Percentiles rank a stretch among this genome's conserved stretches.
These are phyloP conservation scores for Cheilinus undulatus DNA, from an alignment of 2,113 vertebrate genomes.

Conservation along the genomic window DNA sequence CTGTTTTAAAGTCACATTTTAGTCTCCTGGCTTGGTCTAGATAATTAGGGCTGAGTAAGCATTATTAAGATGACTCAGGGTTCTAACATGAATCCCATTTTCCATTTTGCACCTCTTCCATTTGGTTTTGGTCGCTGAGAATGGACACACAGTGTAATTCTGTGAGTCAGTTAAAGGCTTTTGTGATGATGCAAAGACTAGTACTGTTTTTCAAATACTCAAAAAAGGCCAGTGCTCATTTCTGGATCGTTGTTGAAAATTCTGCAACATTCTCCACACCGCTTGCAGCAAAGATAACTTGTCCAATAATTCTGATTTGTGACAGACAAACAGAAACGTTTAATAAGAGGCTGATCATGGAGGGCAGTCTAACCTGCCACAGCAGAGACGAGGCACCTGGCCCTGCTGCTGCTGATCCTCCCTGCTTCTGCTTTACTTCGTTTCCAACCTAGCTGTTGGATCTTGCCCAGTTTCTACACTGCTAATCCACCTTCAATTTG, in stretches of 20 bases:
- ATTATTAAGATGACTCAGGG: neutral
- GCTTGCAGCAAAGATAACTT: neutral
- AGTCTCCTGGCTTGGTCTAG: no score
- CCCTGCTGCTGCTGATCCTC: slow-evolving; percentile 7
- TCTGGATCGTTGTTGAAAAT: neutral
- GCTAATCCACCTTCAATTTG: slow-evolving; percentile 39
- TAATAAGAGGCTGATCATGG: slow-evolving; percentile 9
- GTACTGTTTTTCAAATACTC: neutral
- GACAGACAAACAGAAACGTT: neutral
- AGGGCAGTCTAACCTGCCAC: slow-evolving; percentile 31
- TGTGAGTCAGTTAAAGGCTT: neutral
- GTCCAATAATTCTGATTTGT: slow-evolving; percentile 13
- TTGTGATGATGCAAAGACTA: neutral
- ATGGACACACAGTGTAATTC: neutral
- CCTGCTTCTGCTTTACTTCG: slow-evolving; percentile 10
- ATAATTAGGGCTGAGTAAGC: no score
- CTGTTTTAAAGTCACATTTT: no score
- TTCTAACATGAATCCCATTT: neutral
- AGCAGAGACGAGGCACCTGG: slow-evolving; percentile 1
- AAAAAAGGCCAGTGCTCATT: neutral
- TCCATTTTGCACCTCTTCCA: neutral
- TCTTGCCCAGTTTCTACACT: neutral
- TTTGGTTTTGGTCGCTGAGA: neutral
- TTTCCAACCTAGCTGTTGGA: slow-evolving; percentile 5
- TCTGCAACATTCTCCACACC: neutral